phyloP scores from a whole-genome alignment of 2,113 vertebrate genomes.

The Thryonomys swinderianus region DNA sequence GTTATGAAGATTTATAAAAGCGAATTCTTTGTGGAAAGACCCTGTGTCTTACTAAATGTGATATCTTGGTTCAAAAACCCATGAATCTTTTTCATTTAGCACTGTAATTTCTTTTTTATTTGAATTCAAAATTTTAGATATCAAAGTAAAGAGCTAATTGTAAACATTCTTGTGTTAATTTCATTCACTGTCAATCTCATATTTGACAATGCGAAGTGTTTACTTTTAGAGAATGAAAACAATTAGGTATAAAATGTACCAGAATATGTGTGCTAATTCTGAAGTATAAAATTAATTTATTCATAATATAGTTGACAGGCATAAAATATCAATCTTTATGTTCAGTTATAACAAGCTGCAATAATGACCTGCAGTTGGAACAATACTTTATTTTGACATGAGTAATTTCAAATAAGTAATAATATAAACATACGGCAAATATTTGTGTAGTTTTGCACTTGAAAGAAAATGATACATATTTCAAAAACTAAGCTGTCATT shows the following conservation, averaged over 20 bases:
- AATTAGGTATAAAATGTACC: constrained; percentile 23
- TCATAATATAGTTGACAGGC: background rate
- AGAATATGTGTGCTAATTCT: background rate
- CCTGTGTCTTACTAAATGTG: background rate
- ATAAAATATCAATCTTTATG: background rate
- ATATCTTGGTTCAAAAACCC: background rate
- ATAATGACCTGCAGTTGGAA: background rate
- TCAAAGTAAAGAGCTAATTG: background rate
- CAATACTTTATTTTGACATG: background rate
- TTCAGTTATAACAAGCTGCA: background rate
- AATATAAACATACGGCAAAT: constrained; percentile 29
- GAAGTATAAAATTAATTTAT: background rate
- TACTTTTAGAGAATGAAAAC: constrained; percentile 7
- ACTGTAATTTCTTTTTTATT: background rate
- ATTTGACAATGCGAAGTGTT: background rate
- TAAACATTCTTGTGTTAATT: background rate
- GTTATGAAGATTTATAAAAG: background rate
- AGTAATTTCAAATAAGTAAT: constrained; percentile 17
- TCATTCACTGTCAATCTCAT: background rate
- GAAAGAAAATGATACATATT: constrained; percentile 61
- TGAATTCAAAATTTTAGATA: background rate
- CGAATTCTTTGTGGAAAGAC: background rate
- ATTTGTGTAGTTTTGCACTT: constrained; percentile 29
- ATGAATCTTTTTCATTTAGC: background rate
- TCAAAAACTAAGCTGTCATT: constrained; percentile 65